Base-by-base conservation (phyloP, 2,888 invertebrate genomes). In the Cordylochernes scorpioides region DNA sequence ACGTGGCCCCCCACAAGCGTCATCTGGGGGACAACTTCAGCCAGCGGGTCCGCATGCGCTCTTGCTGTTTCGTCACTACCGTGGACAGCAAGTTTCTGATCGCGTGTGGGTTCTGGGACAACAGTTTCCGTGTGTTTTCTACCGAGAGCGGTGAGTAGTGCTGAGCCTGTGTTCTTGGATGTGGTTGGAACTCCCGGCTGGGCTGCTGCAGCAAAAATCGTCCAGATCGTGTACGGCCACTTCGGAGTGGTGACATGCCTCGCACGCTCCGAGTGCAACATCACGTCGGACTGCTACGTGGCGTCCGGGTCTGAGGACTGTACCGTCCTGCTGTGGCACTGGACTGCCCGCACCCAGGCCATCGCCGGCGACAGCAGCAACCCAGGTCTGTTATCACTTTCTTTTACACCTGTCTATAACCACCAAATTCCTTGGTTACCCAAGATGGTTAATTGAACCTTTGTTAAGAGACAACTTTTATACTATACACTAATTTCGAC, bases 81-180 rank as follows among this genome's bases (percentile, higher is more conserved):
- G 88, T 94, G 2, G 97, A 99, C 57, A 86, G 86, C 48, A 47
- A 82, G 40, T 88, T 84, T 58, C 66, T 99, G 42, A 75, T 99
- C 41, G 88, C 94, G 1, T 86, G 88, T 49, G 97, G 97, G 30
- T 97, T 94, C 59, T 94, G 94, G 82, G 97, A 99, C 54, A 94
- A 94, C 57, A 88, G 88, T 56, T 97, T 97, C 60, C 61, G 97
- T 5, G 84, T 97, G 12, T 94, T 91, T 57, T 78, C 78, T 26
- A 82, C 91, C 0, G 97, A 97, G 50, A 77, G 80, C 34, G 84
- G 84, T 78, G 49, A 22, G 22, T 5, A 22, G 14, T 9, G n/a
- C 8, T n/a, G n/a, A 19, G n/a, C n/a, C 19, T 19, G 8, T 19
- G 8, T 9, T 19, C n/a, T 9, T n/a, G 8, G 19, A 9, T 19